Conservation (phyloP, 2,113 vertebrate species). For the Megaceryle torquata region DNA sequence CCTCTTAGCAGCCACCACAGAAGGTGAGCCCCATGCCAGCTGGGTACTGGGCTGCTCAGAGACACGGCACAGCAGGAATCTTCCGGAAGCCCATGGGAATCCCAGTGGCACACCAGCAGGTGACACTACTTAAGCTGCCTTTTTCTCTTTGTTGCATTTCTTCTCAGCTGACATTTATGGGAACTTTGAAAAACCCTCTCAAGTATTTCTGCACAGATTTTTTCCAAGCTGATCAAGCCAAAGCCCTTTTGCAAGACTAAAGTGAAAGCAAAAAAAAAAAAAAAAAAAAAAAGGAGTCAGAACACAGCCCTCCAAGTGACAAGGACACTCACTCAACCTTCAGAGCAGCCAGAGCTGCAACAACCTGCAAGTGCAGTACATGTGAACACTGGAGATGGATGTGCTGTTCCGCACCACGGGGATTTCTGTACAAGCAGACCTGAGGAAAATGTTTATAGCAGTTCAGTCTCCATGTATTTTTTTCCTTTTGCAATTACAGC, state of each 20-base stretch:
- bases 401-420: background rate
- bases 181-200: background rate
- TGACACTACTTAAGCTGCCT: background rate
- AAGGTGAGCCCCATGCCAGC: background rate
- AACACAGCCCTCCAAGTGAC: background rate
- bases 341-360: background rate
- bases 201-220: background rate
- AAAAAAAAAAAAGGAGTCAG: background rate
- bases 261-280: background rate
- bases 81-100: background rate
- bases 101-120: background rate
- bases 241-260: background rate
- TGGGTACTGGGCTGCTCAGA: background rate
- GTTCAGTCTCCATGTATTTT: background rate
- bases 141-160: background rate
- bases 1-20: accelerated
- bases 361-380: background rate
- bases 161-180: background rate
- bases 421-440: background rate
- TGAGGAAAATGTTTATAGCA: background rate
- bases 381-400: background rate
- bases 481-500: background rate
- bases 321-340: background rate
- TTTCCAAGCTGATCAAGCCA: background rate
- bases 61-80: background rate